Evolutionary conservation across 2,113 vertebrate genomes (phyloP).

Genomic region (Nibea albiflora): DNA sequence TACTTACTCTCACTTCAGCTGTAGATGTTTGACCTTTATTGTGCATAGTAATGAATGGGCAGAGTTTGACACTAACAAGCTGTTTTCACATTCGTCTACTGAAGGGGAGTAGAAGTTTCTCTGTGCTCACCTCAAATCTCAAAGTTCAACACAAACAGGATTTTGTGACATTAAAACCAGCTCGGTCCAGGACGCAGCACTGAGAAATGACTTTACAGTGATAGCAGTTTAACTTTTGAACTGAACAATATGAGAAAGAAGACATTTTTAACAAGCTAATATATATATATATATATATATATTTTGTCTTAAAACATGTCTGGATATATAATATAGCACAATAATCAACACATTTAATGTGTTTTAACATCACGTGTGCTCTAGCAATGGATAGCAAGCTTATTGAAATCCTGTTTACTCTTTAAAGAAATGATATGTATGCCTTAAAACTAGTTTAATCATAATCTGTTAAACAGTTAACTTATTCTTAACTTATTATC

Average conservation of each 20-base stretch:
- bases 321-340: neutral
- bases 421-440: neutral
- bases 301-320: neutral
- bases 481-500: too few species aligned
- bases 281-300: too few species aligned
- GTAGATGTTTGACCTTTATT: neutral
- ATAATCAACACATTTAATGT: neutral
- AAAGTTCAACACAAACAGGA: neutral
- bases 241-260: too few species aligned
- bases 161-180: neutral
- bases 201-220: neutral
- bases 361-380: neutral
- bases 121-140: neutral
- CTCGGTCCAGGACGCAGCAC: neutral
- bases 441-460: neutral
- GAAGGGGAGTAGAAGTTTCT: neutral
- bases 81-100: slow-evolving; percentile 26
- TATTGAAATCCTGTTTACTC: neutral
- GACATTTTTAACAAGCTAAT: too few species aligned
- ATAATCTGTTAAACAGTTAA: too few species aligned
- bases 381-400: neutral
- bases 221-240: too few species aligned
- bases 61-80: neutral
- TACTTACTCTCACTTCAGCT: neutral
- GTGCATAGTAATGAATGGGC: neutral